Evolutionary conservation across 2,888 invertebrate genomes (phyloP).

Genomic region (Caenorhabditis sp.): DNA sequence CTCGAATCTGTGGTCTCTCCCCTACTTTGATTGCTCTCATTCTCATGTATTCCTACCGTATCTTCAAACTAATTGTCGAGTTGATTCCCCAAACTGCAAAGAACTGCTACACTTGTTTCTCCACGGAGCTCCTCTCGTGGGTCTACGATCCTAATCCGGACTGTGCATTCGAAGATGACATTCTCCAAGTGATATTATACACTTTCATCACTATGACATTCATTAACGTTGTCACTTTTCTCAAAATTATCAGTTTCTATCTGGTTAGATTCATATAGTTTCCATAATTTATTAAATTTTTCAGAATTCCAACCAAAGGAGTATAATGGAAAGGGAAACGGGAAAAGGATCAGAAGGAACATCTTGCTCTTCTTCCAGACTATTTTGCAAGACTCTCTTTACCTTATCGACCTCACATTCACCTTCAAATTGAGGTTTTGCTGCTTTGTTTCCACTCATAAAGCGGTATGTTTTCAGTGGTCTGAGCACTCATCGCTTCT

Average conservation of each 20-base stretch:
- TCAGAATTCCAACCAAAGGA: too few relatives aligned
- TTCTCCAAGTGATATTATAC: constrained; percentile 6
- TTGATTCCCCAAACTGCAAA: neutral
- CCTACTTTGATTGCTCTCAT: constrained; percentile 17
- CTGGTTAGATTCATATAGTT: too few relatives aligned
- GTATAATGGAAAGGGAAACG: constrained; percentile 11
- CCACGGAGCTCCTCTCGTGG: constrained; percentile 1
- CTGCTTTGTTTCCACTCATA: neutral
- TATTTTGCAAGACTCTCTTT: constrained; percentile 29
- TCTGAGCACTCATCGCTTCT: neutral
- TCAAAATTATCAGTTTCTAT: constrained; percentile 31
- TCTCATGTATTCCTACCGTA: neutral
- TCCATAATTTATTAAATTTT: too few relatives aligned
- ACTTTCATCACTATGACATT: constrained; percentile 12
- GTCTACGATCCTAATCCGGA: constrained; percentile 2
- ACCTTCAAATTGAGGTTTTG: constrained; percentile 3
- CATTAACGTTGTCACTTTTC: constrained; percentile 23
- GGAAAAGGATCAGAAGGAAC: constrained; percentile 19
- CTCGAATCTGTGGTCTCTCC: constrained; percentile 11
- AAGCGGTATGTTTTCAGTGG: neutral
- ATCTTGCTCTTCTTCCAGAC: constrained; percentile 34
- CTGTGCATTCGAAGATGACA: constrained; percentile 8
- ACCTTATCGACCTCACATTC: constrained; percentile 23
- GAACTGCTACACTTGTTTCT: constrained; percentile 7
- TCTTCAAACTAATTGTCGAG: too few relatives aligned